Evolutionary conservation across 2,888 invertebrate genomes (phyloP).

Genomic region (Malthinus flaveolus): DNA sequence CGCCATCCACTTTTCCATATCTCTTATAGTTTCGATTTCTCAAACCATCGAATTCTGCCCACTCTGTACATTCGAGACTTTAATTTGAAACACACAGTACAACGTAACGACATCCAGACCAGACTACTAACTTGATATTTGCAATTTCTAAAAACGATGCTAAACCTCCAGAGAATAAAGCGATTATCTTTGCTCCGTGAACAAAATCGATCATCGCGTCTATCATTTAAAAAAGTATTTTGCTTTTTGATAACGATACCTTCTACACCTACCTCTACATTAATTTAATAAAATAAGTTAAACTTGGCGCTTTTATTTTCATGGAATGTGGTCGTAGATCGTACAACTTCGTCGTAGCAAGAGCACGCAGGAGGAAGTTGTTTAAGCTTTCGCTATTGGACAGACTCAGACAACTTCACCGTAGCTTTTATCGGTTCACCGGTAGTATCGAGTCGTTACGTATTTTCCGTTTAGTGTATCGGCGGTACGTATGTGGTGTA

Average conservation of each 20-base stretch:
- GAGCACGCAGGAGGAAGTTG: slow-evolving; percentile 14
- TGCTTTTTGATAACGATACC: not conserved
- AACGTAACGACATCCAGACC: too few species aligned
- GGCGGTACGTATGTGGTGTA: slow-evolving; percentile 13
- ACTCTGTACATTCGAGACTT: too few species aligned
- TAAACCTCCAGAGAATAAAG: too few species aligned
- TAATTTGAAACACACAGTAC: too few species aligned
- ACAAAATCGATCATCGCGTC: too few species aligned
- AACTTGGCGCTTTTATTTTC: slow-evolving; percentile 11
- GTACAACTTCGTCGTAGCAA: slow-evolving; percentile 7
- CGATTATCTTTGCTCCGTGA: too few species aligned
- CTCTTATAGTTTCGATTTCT: too few species aligned
- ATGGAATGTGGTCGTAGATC: slow-evolving; percentile 17
- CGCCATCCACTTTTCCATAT: too few species aligned
- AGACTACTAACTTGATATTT: too few species aligned
- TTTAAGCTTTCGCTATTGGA: slow-evolving; percentile 11
- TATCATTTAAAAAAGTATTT: too few species aligned
- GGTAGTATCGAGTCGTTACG: slow-evolving; percentile 7
- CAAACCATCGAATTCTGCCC: too few species aligned
- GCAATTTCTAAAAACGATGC: too few species aligned
- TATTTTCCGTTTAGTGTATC: slow-evolving; percentile 14
- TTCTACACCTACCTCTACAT: not conserved
- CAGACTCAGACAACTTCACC: slow-evolving; percentile 10
- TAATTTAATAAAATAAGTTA: slow-evolving; percentile 8
- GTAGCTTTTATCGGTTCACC: slow-evolving; percentile 7